Evolutionary conservation across 1,140 invertebrate species (phyloP), one percentile per base, ranked within the genome.

Genomic region (Ceratoteleas bidentatus): DNA sequence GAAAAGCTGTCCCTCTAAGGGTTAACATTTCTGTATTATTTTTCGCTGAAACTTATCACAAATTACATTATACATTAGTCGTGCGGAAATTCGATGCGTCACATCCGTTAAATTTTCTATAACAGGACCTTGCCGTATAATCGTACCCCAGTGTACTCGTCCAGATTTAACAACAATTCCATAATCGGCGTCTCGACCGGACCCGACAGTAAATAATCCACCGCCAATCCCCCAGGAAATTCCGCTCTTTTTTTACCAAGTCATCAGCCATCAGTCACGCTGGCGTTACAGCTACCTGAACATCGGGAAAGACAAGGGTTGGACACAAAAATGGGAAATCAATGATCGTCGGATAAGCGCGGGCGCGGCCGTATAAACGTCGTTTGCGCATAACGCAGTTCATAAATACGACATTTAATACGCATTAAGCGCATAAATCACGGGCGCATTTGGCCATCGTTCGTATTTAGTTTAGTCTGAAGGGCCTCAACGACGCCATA

Each of bases 281-380:
- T 6, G 36, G 14, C 36, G 33, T 32, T 32, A 13, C 15, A 15
- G 45, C 15, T 4, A 6, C 11, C 15, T 38, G 15, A 52, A 64
- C 49, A 38, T 13, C 6, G 43, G 38, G 36, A 52, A 53, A 40
- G 34, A 64, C 36, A 50, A 16, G 33, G 52, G 40, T 38, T 50
- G 54, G 15, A 24, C 43, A 60, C 36, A 70, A 61, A 57, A 70
- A 70, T 70, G 56, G 34, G 56, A 70, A 70, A 70, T 70, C 68
- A 52, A 70, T 70, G 57, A 70, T 70, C 6, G 34, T 24, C 6
- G 54, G 54, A 69, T 47, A 49, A 58, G 54, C 40, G 9, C 57
- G 14, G 10, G 11, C 53, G n/a, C 53, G 32, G 45, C 54, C 13
- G 33, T 47, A 45, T 47, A 57, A 57, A 58, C 53, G 10, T 13